Conservation (phyloP, 2,113 vertebrate genomes). For the Halichoeres trimaculatus region DNA sequence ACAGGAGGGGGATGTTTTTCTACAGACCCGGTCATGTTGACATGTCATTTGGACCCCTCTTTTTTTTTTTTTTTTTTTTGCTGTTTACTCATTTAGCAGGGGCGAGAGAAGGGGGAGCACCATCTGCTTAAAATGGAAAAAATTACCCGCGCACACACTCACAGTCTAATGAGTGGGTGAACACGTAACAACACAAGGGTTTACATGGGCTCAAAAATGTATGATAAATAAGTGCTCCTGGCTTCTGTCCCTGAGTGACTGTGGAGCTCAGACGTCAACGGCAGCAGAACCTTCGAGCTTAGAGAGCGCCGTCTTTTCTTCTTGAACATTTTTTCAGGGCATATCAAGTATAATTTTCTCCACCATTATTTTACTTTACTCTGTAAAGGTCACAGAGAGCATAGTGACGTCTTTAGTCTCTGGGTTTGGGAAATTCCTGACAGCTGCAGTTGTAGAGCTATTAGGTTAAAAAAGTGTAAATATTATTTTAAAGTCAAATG, state of each 20-base stretch:
- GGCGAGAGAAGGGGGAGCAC: slow-evolving; percentile 8
- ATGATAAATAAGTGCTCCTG: background rate
- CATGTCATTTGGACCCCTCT: slow-evolving; percentile 57
- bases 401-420: background rate
- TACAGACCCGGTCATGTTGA: slow-evolving; percentile 56
- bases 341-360: background rate
- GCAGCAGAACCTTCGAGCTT: background rate
- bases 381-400: background rate
- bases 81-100: slow-evolving; percentile 55
- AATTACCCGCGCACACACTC: background rate
- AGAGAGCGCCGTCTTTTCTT: background rate
- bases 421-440: background rate
- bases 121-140: slow-evolving; percentile 33
- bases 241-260: background rate
- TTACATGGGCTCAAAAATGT: background rate
- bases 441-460: too few relatives aligned
- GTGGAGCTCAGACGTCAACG: background rate
- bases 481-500: too few relatives aligned
- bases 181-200: background rate
- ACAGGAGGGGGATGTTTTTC: slow-evolving; percentile 64
- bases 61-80: slow-evolving; percentile 31
- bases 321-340: background rate
- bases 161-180: background rate
- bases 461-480: background rate
- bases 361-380: background rate